phyloP scores from a whole-genome alignment of 2,113 vertebrate genomes.

The Syngnathus floridae region DNA sequence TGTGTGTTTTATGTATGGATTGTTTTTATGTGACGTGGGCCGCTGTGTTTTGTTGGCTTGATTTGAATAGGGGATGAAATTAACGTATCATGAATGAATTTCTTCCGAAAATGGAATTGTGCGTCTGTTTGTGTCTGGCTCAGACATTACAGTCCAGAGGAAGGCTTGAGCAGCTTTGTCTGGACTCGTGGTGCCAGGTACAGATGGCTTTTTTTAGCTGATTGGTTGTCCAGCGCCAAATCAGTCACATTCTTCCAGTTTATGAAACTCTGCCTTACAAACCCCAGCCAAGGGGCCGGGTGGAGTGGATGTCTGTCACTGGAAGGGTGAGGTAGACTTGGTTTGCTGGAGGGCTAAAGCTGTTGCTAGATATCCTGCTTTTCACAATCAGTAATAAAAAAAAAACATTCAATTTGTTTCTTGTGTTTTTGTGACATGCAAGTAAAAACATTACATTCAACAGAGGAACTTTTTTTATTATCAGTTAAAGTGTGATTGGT shows the following conservation, averaged over 20 bases:
- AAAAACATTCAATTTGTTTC: not conserved
- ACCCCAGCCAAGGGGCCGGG: slow-evolving; percentile 58
- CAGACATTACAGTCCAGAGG: slow-evolving; percentile 29
- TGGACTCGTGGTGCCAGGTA: slow-evolving; percentile 26
- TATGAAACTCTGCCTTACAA: slow-evolving; percentile 68
- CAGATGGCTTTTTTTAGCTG: slow-evolving; percentile 33
- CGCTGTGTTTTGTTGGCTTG: slow-evolving; percentile 5
- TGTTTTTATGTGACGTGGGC: slow-evolving; percentile 24
- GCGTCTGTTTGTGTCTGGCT: slow-evolving; percentile 26
- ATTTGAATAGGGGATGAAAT: slow-evolving; percentile 24
- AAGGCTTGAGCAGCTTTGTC: slow-evolving; percentile 76
- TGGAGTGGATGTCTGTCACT: slow-evolving; percentile 60
- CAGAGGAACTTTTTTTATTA: not conserved
- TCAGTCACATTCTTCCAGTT: slow-evolving; percentile 37
- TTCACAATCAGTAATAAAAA: slow-evolving; percentile 67
- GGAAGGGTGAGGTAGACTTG: slow-evolving; percentile 42
- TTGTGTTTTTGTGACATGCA: too few relatives aligned
- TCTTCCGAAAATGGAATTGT: slow-evolving; percentile 6
- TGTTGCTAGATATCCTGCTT: slow-evolving; percentile 53
- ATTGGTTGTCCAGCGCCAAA: slow-evolving; percentile 36
- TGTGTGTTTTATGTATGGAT: slow-evolving; percentile 9
- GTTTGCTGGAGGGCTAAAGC: slow-evolving; percentile 30
- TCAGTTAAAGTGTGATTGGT: too few relatives aligned
- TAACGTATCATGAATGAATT: slow-evolving; percentile 26
- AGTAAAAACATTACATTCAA: not conserved